These are phyloP conservation scores for Trissolcus brochymenae DNA, from an alignment of 2,888 invertebrate genomes.

Conservation along the genomic window DNA sequence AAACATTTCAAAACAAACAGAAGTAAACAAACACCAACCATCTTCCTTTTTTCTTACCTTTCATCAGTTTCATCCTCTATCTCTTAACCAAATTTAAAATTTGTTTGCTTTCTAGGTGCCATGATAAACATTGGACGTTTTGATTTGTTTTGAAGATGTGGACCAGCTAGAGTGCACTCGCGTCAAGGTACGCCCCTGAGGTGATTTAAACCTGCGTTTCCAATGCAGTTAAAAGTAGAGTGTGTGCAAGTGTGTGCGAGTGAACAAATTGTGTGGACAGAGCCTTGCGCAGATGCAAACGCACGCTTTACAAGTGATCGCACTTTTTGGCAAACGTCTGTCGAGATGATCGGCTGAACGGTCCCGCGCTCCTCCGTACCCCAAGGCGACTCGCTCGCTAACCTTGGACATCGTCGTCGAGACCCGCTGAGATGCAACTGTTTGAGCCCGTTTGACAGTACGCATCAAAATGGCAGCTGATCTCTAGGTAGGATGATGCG, in stretches of 20 bases:
- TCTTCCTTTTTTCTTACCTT: too few relatives aligned
- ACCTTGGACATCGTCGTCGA: not conserved
- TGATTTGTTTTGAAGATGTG: too few relatives aligned
- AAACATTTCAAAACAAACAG: not conserved
- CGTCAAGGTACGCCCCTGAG: not conserved
- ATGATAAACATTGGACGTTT: too few relatives aligned
- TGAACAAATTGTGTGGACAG: conserved; percentile 21
- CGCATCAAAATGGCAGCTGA: conserved; percentile 55
- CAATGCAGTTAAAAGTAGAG: conserved; percentile 1
- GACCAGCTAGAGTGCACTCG: not conserved
- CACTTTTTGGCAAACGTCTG: conserved; percentile 29
- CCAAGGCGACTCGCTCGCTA: not conserved
- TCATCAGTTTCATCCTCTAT: too few relatives aligned
- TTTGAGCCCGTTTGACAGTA: conserved; percentile 48
- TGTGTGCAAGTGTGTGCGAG: not conserved
- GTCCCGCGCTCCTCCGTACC: not conserved
- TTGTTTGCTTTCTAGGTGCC: too few relatives aligned
- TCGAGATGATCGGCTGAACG: conserved; percentile 31
- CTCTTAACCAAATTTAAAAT: too few relatives aligned
- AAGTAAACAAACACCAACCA: not conserved
- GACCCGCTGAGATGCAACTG: conserved; percentile 16
- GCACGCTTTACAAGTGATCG: conserved; percentile 24
- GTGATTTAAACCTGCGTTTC: not conserved
- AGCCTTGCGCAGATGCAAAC: conserved; percentile 4
- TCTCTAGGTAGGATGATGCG: conserved; percentile 41